A percentile compares a stretch with the other conserved stretches of the same genome.
Evolutionary conservation across 2,113 vertebrate species (phyloP).

Genomic region (Ramphastos sulfuratus): DNA sequence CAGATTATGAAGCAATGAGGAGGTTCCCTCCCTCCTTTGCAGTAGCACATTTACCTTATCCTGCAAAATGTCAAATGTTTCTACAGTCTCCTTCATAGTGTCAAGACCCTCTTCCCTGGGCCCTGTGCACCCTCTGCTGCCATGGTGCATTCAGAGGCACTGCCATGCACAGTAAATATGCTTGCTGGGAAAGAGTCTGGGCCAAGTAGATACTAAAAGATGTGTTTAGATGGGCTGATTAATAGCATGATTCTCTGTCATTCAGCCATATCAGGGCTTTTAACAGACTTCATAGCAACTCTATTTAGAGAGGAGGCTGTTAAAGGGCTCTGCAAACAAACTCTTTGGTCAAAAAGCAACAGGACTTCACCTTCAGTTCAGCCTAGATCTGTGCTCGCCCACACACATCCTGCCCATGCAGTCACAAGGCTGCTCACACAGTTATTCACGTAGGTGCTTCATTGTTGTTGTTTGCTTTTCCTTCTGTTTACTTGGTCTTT

Average conservation of each 20-base stretch:
- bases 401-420: not conserved
- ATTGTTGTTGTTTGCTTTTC: too few species aligned
- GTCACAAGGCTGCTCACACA: too few species aligned
- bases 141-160: not conserved
- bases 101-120: not conserved
- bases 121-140: not conserved
- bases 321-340: not conserved
- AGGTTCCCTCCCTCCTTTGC: not conserved
- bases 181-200: not conserved
- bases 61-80: not conserved
- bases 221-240: not conserved
- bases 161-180: fast-evolving
- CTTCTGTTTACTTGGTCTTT: too few species aligned
- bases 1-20: not conserved
- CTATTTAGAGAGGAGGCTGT: not conserved
- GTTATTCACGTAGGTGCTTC: too few species aligned
- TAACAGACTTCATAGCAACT: not conserved
- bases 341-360: not conserved
- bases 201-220: not conserved
- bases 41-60: not conserved
- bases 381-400: not conserved
- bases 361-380: not conserved
- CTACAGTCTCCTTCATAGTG: not conserved
- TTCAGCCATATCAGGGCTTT: not conserved
- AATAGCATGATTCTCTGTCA: not conserved